Evolutionary conservation across 2,888 invertebrate genomes (phyloP).

Genomic region (Drosophila buzzatii): DNA sequence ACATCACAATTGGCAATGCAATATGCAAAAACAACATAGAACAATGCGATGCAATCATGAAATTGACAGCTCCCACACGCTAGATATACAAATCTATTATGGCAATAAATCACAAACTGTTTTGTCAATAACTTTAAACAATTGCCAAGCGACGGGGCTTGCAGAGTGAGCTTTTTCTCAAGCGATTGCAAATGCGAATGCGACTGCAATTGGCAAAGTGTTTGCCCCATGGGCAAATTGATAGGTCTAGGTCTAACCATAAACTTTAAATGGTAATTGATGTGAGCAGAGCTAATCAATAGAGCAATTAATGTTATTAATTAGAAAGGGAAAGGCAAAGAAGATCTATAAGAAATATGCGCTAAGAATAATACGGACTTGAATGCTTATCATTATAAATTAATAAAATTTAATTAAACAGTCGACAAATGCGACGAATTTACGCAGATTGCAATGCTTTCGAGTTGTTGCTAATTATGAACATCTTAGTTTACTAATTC

Average conservation of each 20-base stretch:
- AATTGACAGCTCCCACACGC: constrained; percentile 12
- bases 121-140: constrained; percentile 65
- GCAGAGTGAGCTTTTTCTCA: neutral
- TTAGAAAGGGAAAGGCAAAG: neutral
- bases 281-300: constrained; percentile 2
- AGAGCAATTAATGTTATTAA: constrained; percentile 1
- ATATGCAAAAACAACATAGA: constrained; percentile 5
- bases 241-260: constrained; percentile 5
- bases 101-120: constrained; percentile 63
- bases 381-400: neutral
- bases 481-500: too few species aligned
- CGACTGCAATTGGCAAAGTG: constrained; percentile 8
- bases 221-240: neutral
- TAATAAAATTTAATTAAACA: neutral
- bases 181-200: too few species aligned
- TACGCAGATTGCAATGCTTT: too few species aligned
- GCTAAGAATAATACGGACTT: too few species aligned
- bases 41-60: constrained; percentile 57
- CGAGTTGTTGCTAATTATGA: neutral
- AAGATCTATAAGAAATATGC: neutral
- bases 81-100: constrained; percentile 49
- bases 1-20: constrained; percentile 51
- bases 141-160: neutral
- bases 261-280: constrained; percentile 11
- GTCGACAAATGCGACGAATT: too few species aligned